Evolutionary conservation across 2,888 invertebrate genomes (phyloP).

Genomic region (Brenthis hecate): DNA sequence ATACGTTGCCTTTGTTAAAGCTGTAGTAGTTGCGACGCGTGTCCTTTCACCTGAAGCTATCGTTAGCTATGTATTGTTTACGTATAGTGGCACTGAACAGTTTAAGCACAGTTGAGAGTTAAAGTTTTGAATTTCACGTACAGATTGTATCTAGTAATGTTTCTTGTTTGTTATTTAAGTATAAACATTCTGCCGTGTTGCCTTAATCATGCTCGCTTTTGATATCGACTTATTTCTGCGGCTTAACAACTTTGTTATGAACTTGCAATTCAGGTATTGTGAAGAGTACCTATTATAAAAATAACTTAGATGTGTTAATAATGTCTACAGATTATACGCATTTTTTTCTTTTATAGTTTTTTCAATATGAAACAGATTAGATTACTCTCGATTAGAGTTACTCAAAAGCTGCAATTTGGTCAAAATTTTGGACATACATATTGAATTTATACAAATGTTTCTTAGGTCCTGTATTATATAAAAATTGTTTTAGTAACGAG

Average conservation of each 20-base stretch:
- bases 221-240: conserved; percentile 15
- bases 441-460: no score
- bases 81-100: conserved; percentile 67
- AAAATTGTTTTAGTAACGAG: no score
- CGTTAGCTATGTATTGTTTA: conserved; percentile 66
- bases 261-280: no score
- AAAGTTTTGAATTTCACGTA: conserved; percentile 49
- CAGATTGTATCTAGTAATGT: conserved; percentile 51
- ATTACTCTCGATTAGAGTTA: no score
- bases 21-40: conserved; percentile 47
- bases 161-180: conserved; percentile 45
- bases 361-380: no score
- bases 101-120: conserved; percentile 61
- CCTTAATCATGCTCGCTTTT: conserved; percentile 36
- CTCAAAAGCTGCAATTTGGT: no score
- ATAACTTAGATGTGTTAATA: no score
- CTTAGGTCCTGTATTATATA: no score
- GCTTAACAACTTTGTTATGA: background rate
- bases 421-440: no score
- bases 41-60: conserved; percentile 60
- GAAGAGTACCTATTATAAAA: no score
- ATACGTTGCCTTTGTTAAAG: conserved; percentile 64
- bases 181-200: conserved; percentile 32
- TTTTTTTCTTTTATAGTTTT: no score
- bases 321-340: no score